These are phyloP conservation scores for Tapirus terrestris DNA, from an alignment of 2,113 vertebrate species.

Conservation along the genomic window DNA sequence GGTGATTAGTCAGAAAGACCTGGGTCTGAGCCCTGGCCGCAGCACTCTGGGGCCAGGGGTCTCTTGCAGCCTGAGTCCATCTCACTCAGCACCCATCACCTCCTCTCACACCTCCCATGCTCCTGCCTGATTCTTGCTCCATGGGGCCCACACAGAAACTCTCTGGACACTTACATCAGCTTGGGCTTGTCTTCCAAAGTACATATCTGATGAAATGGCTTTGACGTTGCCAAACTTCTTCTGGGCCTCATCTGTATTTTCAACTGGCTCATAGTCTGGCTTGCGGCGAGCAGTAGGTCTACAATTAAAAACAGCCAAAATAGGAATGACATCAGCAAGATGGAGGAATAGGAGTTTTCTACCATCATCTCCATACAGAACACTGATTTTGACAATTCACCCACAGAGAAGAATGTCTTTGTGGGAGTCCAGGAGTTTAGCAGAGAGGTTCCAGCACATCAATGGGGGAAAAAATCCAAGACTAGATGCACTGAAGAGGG, in stretches of 20 bases:
- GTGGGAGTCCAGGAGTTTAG: background rate
- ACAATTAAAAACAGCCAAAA: background rate
- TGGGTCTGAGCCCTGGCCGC: accelerated
- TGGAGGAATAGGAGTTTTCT: too few relatives aligned
- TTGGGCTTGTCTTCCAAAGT: slow-evolving; percentile 94
- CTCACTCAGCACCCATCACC: accelerated
- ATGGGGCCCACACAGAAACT: background rate
- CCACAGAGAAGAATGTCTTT: background rate
- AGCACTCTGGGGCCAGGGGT: background rate
- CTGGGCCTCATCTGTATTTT: slow-evolving; percentile 90
- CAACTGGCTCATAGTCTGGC: slow-evolving; percentile 82
- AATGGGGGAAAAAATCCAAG: accelerated
- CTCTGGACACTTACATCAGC: slow-evolving; percentile 88
- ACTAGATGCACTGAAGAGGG: background rate
- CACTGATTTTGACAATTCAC: accelerated
- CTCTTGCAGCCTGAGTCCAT: background rate
- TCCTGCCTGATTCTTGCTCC: background rate
- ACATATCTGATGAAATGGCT: slow-evolving; percentile 98
- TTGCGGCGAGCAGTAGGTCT: slow-evolving; percentile 91
- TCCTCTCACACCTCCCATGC: accelerated
- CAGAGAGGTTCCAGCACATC: background rate
- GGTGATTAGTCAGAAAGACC: accelerated
- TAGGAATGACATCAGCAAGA: background rate
- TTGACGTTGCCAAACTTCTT: slow-evolving; percentile 95
- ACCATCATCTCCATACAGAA: too few relatives aligned